These are phyloP conservation scores for Corynorhinus townsendii DNA, from an alignment of 2,113 vertebrate genomes.

Conservation along the genomic window DNA sequence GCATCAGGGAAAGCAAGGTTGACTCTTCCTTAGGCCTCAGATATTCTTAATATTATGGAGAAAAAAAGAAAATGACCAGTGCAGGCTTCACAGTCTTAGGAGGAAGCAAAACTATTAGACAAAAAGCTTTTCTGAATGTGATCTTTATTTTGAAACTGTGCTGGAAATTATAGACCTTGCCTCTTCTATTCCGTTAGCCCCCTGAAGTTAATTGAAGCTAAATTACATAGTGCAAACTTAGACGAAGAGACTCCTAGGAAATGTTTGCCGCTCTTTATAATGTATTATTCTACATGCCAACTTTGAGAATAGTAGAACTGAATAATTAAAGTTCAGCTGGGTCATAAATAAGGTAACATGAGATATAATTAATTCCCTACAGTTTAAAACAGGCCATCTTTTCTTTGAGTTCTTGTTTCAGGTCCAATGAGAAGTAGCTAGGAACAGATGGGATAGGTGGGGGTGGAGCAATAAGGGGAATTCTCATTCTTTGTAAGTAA, in stretches of 20 bases:
- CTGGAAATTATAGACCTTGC: conserved; percentile 55
- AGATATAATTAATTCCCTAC: conserved; percentile 23
- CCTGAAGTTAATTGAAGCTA: conserved; percentile 61
- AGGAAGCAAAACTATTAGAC: conserved; percentile 33
- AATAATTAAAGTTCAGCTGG: conserved; percentile 35
- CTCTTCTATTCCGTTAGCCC: conserved; percentile 23
- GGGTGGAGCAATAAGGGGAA: neutral
- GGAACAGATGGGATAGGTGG: neutral
- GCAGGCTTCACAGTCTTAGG: neutral
- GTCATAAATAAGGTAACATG: conserved; percentile 30
- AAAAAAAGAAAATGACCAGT: neutral
- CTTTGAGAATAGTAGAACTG: conserved; percentile 8
- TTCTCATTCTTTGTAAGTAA: conserved; percentile 1
- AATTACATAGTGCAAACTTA: conserved; percentile 54
- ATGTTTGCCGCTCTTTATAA: neutral
- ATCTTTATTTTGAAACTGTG: conserved; percentile 53
- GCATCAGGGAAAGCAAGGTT: neutral
- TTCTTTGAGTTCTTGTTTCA: neutral
- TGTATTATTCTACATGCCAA: conserved; percentile 4
- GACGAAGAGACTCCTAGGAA: conserved; percentile 24
- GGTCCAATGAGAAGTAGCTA: neutral
- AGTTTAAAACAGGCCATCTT: neutral
- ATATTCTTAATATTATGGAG: neutral
- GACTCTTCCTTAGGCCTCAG: neutral
- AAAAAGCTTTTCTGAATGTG: conserved; percentile 15